Base-by-base conservation (phyloP, 2,113 vertebrate genomes). In the Amia ocellicauda region DNA sequence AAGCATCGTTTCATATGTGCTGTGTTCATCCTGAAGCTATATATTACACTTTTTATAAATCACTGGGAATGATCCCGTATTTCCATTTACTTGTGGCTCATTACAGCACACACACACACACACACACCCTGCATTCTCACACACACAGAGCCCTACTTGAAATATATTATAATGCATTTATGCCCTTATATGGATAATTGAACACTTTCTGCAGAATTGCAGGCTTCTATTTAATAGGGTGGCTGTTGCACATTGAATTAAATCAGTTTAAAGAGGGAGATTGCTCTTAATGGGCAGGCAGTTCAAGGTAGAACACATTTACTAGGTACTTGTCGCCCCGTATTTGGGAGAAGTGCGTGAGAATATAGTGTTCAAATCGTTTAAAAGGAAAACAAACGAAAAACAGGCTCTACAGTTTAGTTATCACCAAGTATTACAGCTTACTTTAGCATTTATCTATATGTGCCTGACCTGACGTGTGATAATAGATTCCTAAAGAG, bases 1-100 rank as follows among this genome's bases (percentile, higher is more conserved):
- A 36, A 52, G 22, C 20, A 52, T 29, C 29, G 14, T 47, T 41
- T 24, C 13, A 36, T 51, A 22, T 51, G 13, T 29, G 24, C n/a
- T 19, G 50, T 11, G 50, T 24, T 62, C 19, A 28, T n/a, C 51
- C 28, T 51, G 28, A 36, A 52, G 60, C 43, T 19, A 52, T 50
- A 62, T 62, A 31, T 62, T 52, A 62, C 27, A 62, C 52, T 52
- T 52, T 51, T 62, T 52, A 62, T 52, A 40, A 62, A 62, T 62
- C 49, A 31, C 31, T 14, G 3, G 60, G 47, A 45, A 62, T 62
- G 36, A 62, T 53, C 49, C 13, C 29, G 10, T 28, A 62, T 47
- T 29, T 31, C 47, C 47, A 27, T 22, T 14, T 19, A 19, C 26
- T 51, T 17, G 58, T n/a, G 29, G 26, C 50, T 62, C 47, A 62